Evolutionary conservation across 1,140 invertebrate genomes (phyloP), one percentile per base, ranked within the genome.

Genomic region (Trissolcus basalis): DNA sequence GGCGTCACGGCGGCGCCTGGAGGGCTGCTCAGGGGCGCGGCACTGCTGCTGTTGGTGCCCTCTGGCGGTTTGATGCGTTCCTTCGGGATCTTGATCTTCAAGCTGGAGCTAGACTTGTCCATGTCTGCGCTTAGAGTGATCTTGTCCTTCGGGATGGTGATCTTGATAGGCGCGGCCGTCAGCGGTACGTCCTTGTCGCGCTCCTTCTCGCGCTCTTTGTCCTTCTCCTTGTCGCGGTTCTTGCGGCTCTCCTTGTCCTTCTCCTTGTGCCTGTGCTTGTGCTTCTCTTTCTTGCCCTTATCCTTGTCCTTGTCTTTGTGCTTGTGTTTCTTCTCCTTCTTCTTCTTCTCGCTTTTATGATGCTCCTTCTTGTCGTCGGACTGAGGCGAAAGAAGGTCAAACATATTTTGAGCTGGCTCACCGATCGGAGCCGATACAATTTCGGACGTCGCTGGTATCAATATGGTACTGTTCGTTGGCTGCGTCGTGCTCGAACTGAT

Each of bases 111-210:
- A 41, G 74, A 56, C 48, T 78, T 84, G 43, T 85, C 83, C 63
- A 54, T 14, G 0, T 12, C 85, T 79, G 11, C 79, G 47, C 82
- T 81, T 4, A 88, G 69, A n/a, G 87, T 87, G 1, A 91, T 82
- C 79, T 91, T 91, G 53, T 92, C 91, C 80, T 92, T 93, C 4
- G 92, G 90, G 49, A 93, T 93, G 16, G 91, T 93, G 10, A 93
- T 91, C 78, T 92, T 93, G 6, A 92, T 89, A 0, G 90, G 90
- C 44, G 88, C 86, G 0, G 87, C 82, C 3, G 79, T 58, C 27
- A 82, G 81, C 0, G 82, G 74, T 10, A 83, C 80, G 1, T 89
- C 81, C 50, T 80, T 75, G 54, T 92, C 87, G 64, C 90, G 89
- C 56, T 91, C 87, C 63, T 88, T 87, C 65, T 91, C 90, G 0